Conservation (phyloP, 2,888 invertebrate species). For the Leptarthrus brevirostris region DNA sequence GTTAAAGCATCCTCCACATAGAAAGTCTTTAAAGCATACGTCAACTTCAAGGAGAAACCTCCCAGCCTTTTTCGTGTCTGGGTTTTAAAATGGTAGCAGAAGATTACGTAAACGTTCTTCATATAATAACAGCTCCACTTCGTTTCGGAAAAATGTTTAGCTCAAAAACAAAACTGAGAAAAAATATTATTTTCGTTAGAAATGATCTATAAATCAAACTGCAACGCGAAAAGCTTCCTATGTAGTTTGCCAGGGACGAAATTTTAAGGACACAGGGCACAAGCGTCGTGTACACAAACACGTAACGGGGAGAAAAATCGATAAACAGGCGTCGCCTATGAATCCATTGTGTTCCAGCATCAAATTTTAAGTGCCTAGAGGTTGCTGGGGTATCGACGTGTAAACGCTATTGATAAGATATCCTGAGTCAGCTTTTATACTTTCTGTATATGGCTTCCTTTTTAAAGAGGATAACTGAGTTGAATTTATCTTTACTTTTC, state of each 20-base stretch:
- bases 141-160: not conserved
- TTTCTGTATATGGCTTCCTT: not conserved
- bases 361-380: constrained; percentile 3
- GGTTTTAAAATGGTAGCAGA: not conserved
- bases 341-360: not conserved
- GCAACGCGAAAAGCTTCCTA: not conserved
- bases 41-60: not conserved
- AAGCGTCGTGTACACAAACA: not conserved
- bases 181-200: constrained; percentile 7
- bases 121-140: not conserved
- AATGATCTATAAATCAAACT: not conserved
- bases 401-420: not conserved
- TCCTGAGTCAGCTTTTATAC: not conserved
- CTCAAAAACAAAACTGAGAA: not conserved
- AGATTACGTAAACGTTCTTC: not conserved
- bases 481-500: not conserved
- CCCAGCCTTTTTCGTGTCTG: not conserved
- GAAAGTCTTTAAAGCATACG: not conserved
- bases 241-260: not conserved
- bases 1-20: not conserved
- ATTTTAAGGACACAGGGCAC: not conserved
- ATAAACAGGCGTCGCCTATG: not conserved
- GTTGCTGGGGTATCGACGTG: constrained; percentile 7
- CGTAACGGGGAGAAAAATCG: not conserved
- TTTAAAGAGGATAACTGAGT: constrained; percentile 2